These are phyloP conservation scores for Polyommatus iphigenia DNA, from an alignment of 2,888 invertebrate species.

Conservation along the genomic window DNA sequence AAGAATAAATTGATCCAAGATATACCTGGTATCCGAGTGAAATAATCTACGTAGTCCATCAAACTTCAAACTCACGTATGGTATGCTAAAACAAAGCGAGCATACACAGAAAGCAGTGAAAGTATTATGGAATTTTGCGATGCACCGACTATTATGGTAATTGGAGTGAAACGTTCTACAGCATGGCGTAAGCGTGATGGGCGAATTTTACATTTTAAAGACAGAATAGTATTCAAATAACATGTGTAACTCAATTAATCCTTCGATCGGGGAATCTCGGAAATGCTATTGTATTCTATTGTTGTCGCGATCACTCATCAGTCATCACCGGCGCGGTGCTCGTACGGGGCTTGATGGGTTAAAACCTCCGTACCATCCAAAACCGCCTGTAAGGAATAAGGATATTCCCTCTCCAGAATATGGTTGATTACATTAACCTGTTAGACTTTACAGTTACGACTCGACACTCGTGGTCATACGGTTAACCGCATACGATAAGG, in stretches of 20 bases:
- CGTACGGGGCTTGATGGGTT: too few species aligned
- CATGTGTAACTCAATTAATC: background rate
- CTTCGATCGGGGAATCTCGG: too few species aligned
- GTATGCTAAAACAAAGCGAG: constrained; percentile 50
- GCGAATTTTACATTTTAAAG: constrained; percentile 31
- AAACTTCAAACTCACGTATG: constrained; percentile 50
- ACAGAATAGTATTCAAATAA: background rate
- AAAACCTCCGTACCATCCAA: background rate
- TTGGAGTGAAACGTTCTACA: constrained; percentile 60
- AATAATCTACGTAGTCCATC: constrained; percentile 36
- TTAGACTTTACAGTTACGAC: background rate
- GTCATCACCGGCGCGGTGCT: too few species aligned
- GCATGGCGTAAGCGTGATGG: constrained; percentile 36
- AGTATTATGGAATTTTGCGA: constrained; percentile 68
- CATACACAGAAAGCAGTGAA: constrained; percentile 58
- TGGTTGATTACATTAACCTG: background rate
- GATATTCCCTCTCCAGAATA: background rate
- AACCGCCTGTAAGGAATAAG: background rate
- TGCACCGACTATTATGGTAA: constrained; percentile 60
- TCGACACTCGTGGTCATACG: background rate
- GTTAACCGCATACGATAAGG: background rate
- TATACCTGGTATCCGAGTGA: background rate
- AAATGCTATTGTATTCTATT: too few species aligned
- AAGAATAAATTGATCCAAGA: background rate
- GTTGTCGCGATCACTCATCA: too few species aligned